Conservation (phyloP, 37 sponge, comb jelly and placozoan genomes). For the Crambe crambe region DNA sequence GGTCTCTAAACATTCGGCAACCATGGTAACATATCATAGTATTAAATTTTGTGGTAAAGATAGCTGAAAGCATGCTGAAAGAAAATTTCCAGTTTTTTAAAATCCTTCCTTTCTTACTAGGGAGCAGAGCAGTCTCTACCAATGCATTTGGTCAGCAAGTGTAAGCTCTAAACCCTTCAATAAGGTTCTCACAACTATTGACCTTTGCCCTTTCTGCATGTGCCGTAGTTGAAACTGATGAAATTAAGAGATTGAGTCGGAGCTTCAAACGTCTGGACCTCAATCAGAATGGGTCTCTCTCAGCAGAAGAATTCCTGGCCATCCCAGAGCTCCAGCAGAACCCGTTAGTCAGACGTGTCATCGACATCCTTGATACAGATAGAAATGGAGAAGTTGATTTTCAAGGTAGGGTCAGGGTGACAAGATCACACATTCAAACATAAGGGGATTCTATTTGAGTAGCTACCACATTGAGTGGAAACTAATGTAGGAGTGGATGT, state of each 20-base stretch:
- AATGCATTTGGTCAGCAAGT: conserved; percentile 44
- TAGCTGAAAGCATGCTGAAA: not conserved
- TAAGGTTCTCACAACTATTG: not conserved
- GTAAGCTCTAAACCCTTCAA: too few species aligned
- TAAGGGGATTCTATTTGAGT: too few species aligned
- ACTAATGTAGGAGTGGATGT: too few species aligned
- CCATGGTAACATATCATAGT: not conserved
- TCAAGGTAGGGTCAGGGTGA: conserved; percentile 61
- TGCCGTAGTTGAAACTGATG: conserved; percentile 93
- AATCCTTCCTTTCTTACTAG: conserved; percentile 23
- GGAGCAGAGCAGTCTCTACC: conserved; percentile 79
- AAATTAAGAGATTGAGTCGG: conserved; percentile 85
- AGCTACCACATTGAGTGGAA: too few species aligned
- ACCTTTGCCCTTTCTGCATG: not conserved
- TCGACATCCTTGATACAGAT: conserved; percentile 97
- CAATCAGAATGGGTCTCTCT: conserved; percentile 94
- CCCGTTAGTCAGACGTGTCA: conserved; percentile 95
- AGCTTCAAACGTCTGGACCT: conserved; percentile 94
- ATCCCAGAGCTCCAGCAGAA: conserved; percentile 99
- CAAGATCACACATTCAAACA: not conserved
- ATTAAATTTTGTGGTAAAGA: not conserved
- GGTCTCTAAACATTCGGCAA: not conserved
- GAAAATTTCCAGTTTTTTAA: too few species aligned
- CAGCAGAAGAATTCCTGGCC: conserved; percentile 93
- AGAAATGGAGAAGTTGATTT: conserved; percentile 98